These are phyloP conservation scores for Lagopus muta DNA, from an alignment of 2,113 vertebrate species.

Conservation along the genomic window DNA sequence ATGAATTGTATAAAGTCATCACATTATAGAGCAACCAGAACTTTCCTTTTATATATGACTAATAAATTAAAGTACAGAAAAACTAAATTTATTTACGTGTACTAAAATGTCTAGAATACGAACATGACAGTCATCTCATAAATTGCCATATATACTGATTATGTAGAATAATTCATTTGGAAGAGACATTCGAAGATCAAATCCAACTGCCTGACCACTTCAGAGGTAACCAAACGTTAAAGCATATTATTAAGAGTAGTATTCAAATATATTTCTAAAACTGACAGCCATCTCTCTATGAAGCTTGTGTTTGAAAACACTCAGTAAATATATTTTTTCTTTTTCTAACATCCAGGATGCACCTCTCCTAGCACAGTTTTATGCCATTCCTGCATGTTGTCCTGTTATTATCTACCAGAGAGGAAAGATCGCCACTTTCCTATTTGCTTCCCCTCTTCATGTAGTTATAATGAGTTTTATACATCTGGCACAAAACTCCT, in stretches of 20 bases:
- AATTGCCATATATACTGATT: neutral
- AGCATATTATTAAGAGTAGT: neutral
- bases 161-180: neutral
- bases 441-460: neutral
- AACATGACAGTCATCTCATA: neutral
- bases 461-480: neutral
- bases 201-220: neutral
- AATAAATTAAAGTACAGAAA: neutral
- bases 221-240: neutral
- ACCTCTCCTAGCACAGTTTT: neutral
- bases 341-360: neutral
- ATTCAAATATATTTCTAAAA: neutral
- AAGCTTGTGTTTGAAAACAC: neutral
- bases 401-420: neutral
- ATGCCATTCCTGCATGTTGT: too few species aligned
- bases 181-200: neutral
- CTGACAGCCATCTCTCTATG: neutral
- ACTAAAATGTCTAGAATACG: neutral
- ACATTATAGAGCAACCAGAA: neutral
- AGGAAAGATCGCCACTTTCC: neutral
- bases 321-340: neutral
- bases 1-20: neutral
- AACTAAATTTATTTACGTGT: neutral
- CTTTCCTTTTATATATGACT: neutral
- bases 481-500: neutral